Evolutionary conservation across 53 echinoderm and acorn worm genomes (phyloP), one percentile per base, ranked within the genome.

Genomic region (Echinarachnius parma): DNA sequence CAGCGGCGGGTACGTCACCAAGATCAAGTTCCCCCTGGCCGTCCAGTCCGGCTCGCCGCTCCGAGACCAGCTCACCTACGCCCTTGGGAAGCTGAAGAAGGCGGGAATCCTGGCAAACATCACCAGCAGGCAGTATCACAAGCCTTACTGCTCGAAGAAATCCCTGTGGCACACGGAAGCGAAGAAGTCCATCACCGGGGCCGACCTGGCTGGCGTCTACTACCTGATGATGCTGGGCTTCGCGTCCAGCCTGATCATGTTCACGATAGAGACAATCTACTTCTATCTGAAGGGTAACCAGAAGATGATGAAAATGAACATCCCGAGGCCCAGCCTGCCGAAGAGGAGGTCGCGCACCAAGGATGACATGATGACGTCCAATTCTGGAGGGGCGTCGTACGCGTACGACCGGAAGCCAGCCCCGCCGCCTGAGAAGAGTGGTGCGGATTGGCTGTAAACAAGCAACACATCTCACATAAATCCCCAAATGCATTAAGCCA

Each of bases 21-120:
- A 76, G 59, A 90, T 89, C 24, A 84, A 82, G 54, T 94, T 79
- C 34, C 90, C 94, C 10, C 75, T 94, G 30, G 94, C 89, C 18
- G 78, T 78, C 2, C 84, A 81, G 33, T 90, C 89, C 2, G 94
- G 94, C 31, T 94, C 94, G 3, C 94, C 94, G 14, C 87, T 94
- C 5, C 83, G 94, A 0, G 94, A 94, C 61, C 94, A 94, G 35
- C 75, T 94, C 26, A 86, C 94, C 7, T 87, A 81, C 53, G 87
- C 77, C 35, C 75, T 90, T 31, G 68, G 68, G 4, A 68, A 81
- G 30, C 78, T 94, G 59, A 59, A 34, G 20, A 34, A 24, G 1
- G 56, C 83, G 2, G 87, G 87, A 3, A 70, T 84, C 18, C 55
- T 94, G 2, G 59, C 46, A 0, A 55, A 76, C 14, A 72, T 94